A percentile compares a stretch with the other conserved stretches of the same genome.
phyloP scores from a whole-genome alignment of 1,140 invertebrate species.

The Formica selysi region DNA sequence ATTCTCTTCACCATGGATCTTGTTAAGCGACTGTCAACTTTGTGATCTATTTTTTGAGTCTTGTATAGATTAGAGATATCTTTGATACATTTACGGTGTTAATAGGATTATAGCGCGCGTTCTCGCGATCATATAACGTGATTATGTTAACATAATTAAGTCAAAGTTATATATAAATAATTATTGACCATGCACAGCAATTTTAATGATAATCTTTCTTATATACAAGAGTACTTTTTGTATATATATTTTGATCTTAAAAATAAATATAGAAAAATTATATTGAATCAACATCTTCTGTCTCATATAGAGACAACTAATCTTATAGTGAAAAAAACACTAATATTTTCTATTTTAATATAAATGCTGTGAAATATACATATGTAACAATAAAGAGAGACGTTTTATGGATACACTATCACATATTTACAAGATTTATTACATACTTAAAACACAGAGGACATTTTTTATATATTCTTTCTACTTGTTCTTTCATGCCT shows the following conservation, averaged over 20 bases:
- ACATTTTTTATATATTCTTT: conserved; percentile 5
- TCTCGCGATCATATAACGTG: neutral
- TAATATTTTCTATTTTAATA: conserved; percentile 16
- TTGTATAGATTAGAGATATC: neutral
- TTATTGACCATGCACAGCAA: neutral
- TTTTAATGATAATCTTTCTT: conserved; percentile 1
- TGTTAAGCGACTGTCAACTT: conserved; percentile 23
- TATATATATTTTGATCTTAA: conserved; percentile 35
- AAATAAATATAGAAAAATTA: conserved; percentile 32
- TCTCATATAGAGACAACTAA: conserved; percentile 1
- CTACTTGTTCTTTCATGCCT: neutral
- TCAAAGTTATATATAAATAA: neutral
- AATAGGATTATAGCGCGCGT: neutral
- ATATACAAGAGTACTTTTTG: neutral
- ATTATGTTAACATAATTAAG: neutral
- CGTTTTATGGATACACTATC: neutral
- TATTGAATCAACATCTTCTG: neutral
- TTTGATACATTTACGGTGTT: conserved; percentile 1
- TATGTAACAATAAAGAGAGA: conserved; percentile 40
- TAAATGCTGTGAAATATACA: conserved; percentile 8
- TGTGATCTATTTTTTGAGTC: conserved; percentile 33
- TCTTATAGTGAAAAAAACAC: neutral
- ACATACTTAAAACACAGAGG: conserved; percentile 22
- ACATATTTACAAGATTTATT: conserved; percentile 57
- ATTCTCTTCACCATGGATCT: neutral